These are phyloP conservation scores for Yponomeuta sedellus DNA, from an alignment of 2,888 invertebrate genomes.

Conservation along the genomic window DNA sequence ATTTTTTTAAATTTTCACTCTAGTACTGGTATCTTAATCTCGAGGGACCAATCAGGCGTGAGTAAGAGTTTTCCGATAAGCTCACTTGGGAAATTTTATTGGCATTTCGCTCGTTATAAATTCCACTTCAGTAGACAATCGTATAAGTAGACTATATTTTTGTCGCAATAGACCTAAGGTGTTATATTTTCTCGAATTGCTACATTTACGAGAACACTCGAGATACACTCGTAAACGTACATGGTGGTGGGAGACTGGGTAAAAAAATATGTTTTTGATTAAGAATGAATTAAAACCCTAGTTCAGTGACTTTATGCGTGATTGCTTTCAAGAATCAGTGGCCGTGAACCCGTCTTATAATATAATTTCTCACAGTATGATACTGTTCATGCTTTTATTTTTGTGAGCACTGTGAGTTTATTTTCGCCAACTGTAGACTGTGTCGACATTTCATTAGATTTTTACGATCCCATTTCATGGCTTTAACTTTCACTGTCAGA, in stretches of 20 bases:
- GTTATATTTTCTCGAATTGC: too few species aligned
- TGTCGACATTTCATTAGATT: conserved; percentile 42
- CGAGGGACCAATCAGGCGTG: conserved; percentile 25
- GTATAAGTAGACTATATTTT: conserved; percentile 1
- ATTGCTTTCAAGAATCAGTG: too few species aligned
- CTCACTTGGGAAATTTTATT: not conserved
- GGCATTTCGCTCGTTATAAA: not conserved
- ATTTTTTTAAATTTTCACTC: not conserved
- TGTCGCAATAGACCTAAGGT: not conserved
- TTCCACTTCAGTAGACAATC: not conserved
- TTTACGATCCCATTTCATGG: conserved; percentile 44
- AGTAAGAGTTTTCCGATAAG: conserved; percentile 30
- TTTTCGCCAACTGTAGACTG: conserved; percentile 22
- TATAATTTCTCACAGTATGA: not conserved
- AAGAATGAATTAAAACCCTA: too few species aligned
- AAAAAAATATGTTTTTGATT: too few species aligned
- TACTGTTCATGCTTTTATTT: not conserved
- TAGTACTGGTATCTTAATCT: not conserved
- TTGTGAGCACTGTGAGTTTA: conserved; percentile 15
- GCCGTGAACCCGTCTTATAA: too few species aligned
- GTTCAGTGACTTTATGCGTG: too few species aligned
- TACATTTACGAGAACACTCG: too few species aligned
- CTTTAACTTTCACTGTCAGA: conserved; percentile 34
- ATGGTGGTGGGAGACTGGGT: too few species aligned
- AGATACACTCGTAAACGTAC: too few species aligned